Percentiles rank a stretch among this genome's conserved stretches.
Evolutionary conservation across 2,888 invertebrate species (phyloP).

Genomic region (Aphodius granarius): DNA sequence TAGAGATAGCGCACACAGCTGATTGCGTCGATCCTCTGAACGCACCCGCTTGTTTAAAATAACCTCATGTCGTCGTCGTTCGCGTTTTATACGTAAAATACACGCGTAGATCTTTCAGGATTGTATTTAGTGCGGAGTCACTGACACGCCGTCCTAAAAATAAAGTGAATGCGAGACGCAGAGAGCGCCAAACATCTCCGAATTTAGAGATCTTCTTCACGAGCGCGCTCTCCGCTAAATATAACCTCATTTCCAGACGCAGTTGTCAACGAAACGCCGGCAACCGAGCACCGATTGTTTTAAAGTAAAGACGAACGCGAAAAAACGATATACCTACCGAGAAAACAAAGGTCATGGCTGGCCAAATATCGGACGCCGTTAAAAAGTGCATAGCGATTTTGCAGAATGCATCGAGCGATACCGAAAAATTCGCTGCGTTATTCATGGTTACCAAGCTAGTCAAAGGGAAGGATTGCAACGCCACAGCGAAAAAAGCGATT

Average conservation of each 20-base stretch:
- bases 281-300: conserved; percentile 18
- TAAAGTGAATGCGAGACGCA: conserved; percentile 42
- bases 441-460: conserved; percentile 91
- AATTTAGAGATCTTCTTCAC: conserved; percentile 54
- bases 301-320: neutral
- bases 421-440: conserved; percentile 88
- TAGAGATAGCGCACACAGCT: conserved; percentile 35
- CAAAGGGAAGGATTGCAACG: conserved; percentile 78
- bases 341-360: conserved; percentile 42
- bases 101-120: conserved; percentile 15
- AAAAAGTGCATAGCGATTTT: conserved; percentile 82
- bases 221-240: conserved; percentile 48
- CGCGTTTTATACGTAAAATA: conserved; percentile 12
- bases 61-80: conserved; percentile 12
- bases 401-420: conserved; percentile 79
- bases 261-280: conserved; percentile 32
- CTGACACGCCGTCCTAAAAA: conserved; percentile 51
- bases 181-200: conserved; percentile 49
- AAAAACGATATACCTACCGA: neutral
- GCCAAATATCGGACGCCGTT: conserved; percentile 74
- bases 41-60: conserved; percentile 14
- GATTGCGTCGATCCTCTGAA: conserved; percentile 27
- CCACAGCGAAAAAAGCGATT: conserved; percentile 70
- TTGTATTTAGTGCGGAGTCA: conserved; percentile 38
- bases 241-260: conserved; percentile 46